Conservation (phyloP, 2,888 invertebrate genomes). For the Enoplolaimus lenunculus region DNA sequence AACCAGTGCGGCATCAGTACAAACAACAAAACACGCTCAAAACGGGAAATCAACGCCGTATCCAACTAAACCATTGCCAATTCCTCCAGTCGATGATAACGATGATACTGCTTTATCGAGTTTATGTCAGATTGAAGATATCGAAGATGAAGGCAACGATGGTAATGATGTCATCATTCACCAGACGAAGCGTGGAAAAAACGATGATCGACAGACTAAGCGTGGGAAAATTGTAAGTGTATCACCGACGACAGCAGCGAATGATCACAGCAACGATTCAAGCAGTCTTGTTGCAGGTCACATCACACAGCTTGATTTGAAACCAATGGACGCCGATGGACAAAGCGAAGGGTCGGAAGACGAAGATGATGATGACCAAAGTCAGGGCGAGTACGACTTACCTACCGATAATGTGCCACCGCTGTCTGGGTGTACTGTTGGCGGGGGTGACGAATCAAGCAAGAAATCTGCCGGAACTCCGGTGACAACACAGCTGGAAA, state of each 20-base stretch:
- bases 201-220: too few species aligned
- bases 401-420: neutral
- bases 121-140: neutral
- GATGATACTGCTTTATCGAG: neutral
- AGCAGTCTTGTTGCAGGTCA: neutral
- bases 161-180: too few species aligned
- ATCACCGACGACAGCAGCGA: neutral
- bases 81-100: neutral
- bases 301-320: neutral
- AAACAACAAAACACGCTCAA: neutral
- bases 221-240: too few species aligned
- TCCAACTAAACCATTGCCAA: neutral
- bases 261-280: neutral
- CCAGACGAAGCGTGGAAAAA: too few species aligned
- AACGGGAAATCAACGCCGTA: neutral
- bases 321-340: neutral
- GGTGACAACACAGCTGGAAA: too few species aligned
- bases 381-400: neutral
- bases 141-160: neutral
- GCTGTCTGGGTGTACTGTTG: too few species aligned
- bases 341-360: neutral
- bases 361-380: neutral
- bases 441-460: too few species aligned
- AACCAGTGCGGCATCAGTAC: neutral
- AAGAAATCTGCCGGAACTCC: too few species aligned